phyloP scores from a whole-genome alignment of 1,140 invertebrate species.

The Heliconius melpomene region DNA sequence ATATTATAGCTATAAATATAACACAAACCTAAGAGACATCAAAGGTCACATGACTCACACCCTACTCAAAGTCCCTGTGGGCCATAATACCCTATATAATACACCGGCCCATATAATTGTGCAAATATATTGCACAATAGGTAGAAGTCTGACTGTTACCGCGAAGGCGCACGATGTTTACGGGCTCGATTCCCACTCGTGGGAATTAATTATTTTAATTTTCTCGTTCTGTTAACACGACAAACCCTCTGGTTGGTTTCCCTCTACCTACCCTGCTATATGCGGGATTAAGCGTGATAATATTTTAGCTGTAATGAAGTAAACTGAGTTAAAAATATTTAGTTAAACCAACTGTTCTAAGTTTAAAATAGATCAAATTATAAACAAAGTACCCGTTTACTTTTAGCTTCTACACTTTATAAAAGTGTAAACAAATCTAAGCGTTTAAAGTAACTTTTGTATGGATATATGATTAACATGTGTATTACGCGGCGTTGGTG shows the following conservation, averaged over 20 bases:
- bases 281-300: not conserved
- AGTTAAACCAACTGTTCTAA: constrained; percentile 2
- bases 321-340: constrained; percentile 1
- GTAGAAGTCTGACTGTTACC: too few relatives aligned
- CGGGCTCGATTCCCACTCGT: too few relatives aligned
- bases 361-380: not conserved
- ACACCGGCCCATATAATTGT: not conserved
- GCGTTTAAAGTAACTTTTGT: too few relatives aligned
- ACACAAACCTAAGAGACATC: not conserved
- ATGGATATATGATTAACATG: too few relatives aligned
- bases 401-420: not conserved
- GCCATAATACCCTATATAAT: not conserved
- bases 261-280: not conserved
- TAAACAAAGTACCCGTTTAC: not conserved
- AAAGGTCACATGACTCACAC: constrained; percentile 34
- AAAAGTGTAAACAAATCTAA: not conserved
- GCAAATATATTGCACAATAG: not conserved
- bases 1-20: not conserved
- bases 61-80: not conserved
- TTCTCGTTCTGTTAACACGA: too few relatives aligned
- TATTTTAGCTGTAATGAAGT: not conserved
- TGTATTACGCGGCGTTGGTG: too few relatives aligned
- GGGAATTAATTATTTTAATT: too few relatives aligned
- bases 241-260: too few relatives aligned
- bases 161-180: too few relatives aligned